Conservation (phyloP, 1,140 invertebrate species). For the Maniola jurtina region DNA sequence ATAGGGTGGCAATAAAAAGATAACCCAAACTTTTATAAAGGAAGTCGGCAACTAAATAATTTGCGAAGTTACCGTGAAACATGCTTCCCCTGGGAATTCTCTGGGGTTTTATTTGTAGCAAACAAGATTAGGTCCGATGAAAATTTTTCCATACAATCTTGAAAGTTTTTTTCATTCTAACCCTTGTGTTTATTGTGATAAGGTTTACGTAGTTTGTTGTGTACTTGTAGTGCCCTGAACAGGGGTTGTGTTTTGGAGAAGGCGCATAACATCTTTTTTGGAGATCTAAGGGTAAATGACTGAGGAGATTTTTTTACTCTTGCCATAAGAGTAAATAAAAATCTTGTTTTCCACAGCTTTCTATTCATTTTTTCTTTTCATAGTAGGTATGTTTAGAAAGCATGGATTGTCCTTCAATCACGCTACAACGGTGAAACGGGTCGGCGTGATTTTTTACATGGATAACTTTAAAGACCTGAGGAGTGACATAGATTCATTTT, state of each 20-base stretch:
- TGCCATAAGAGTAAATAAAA: not conserved
- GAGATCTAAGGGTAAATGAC: not conserved
- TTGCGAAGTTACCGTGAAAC: slow-evolving; percentile 28
- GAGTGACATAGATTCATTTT: no score
- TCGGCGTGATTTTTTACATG: no score
- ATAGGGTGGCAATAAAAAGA: slow-evolving; percentile 16
- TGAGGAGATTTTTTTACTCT: not conserved
- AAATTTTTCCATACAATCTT: slow-evolving; percentile 6
- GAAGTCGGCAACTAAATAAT: slow-evolving; percentile 26
- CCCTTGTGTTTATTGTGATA: not conserved
- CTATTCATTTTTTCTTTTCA: no score
- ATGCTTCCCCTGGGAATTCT: slow-evolving; percentile 26
- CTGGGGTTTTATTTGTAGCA: slow-evolving; percentile 22
- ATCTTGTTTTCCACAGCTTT: no score
- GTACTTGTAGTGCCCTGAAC: not conserved
- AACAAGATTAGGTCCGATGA: slow-evolving; percentile 23
- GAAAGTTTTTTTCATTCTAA: not conserved
- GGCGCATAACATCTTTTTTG: not conserved
- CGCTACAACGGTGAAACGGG: no score
- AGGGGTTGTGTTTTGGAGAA: not conserved
- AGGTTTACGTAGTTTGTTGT: not conserved
- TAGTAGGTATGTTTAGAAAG: no score
- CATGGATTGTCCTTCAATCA: no score
- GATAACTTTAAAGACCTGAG: no score
- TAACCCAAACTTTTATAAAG: slow-evolving; percentile 13